Conservation (phyloP, 2,888 invertebrate species). For the Seladonia tumulorum region DNA sequence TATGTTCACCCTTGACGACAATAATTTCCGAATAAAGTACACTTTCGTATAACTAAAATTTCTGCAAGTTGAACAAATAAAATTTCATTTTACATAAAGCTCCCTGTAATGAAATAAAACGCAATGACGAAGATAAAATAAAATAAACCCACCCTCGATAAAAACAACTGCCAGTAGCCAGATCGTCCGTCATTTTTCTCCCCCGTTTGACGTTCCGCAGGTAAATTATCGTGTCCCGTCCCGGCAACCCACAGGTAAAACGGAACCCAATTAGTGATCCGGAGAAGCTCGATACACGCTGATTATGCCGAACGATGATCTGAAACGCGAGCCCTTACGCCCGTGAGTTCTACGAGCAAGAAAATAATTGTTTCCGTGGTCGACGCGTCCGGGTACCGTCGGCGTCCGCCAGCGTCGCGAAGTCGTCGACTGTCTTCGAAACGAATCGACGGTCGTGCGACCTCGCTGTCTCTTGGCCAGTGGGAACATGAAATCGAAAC, state of each 20-base stretch:
- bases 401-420: conserved; percentile 37
- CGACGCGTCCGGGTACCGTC: neutral
- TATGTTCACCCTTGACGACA: neutral
- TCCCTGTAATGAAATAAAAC: neutral
- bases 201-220: conserved; percentile 35
- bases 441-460: conserved; percentile 58
- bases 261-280: neutral
- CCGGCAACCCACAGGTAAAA: neutral
- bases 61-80: neutral
- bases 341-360: neutral
- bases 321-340: neutral
- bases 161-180: conserved; percentile 39
- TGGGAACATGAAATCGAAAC: conserved; percentile 66
- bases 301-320: conserved; percentile 34
- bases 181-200: conserved; percentile 36
- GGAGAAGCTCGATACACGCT: neutral
- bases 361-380: neutral
- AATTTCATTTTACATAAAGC: too few relatives aligned
- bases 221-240: conserved; percentile 41
- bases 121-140: neutral
- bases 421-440: conserved; percentile 68
- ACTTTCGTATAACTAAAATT: neutral
- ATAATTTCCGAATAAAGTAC: neutral
- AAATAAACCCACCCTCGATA: neutral
- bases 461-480: conserved; percentile 55